Conservation (phyloP, 2,888 invertebrate genomes). For the Andrena dorsata region DNA sequence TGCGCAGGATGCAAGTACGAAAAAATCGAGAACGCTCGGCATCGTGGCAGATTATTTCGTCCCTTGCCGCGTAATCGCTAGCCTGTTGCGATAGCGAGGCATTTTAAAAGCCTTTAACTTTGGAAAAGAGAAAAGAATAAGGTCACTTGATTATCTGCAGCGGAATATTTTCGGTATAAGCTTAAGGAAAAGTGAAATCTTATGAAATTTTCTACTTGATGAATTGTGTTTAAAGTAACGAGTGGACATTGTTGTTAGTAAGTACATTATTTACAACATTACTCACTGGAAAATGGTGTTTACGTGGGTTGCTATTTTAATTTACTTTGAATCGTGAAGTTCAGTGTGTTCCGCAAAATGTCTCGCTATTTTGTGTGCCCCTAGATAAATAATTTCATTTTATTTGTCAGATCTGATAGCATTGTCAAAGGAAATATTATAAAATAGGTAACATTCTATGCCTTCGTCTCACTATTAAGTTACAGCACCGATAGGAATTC, state of each 20-base stretch:
- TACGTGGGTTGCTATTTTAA: too few relatives aligned
- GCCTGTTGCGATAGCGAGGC: neutral
- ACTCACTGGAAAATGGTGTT: neutral
- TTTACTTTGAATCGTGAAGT: too few relatives aligned
- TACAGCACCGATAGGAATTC: neutral
- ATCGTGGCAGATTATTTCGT: constrained; percentile 15
- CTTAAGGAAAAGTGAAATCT: neutral
- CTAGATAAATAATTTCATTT: constrained; percentile 1
- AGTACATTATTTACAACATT: neutral
- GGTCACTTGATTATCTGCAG: neutral
- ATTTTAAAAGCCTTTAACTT: constrained; percentile 4
- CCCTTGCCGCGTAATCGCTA: constrained; percentile 5
- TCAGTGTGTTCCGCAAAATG: neutral
- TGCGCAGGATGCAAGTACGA: constrained; percentile 18
- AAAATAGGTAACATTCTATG: constrained; percentile 27
- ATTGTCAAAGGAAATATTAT: neutral
- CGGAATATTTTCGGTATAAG: neutral
- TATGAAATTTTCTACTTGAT: neutral
- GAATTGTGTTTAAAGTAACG: constrained; percentile 1
- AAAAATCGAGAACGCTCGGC: neutral
- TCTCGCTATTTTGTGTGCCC: constrained; percentile 1
- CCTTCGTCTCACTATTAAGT: constrained; percentile 49
- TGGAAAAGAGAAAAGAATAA: neutral
- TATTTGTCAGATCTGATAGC: neutral
- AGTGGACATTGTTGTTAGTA: neutral